These are phyloP conservation scores for Podarcis cretensis DNA, from an alignment of 2,113 vertebrate genomes.

Conservation along the genomic window DNA sequence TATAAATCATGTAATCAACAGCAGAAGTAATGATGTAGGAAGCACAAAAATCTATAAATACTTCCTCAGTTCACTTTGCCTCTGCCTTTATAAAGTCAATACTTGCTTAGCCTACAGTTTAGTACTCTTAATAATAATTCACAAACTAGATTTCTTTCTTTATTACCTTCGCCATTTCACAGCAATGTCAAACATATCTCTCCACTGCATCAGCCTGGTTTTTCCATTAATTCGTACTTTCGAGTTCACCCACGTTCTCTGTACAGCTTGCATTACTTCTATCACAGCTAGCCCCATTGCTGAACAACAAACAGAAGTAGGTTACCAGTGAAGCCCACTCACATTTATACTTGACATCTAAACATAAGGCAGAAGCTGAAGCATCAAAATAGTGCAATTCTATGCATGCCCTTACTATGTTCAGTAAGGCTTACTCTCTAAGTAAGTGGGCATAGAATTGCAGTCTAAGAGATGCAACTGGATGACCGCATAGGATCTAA, in stretches of 20 bases:
- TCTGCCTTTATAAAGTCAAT: neutral
- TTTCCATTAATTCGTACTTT: slow-evolving; percentile 96
- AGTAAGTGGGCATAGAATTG: neutral
- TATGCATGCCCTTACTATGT: neutral
- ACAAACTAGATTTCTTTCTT: neutral
- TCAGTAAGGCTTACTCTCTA: neutral
- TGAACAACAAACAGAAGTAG: slow-evolving; percentile 51
- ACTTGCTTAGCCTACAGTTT: neutral
- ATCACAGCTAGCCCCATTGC: slow-evolving; percentile 96
- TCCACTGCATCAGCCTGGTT: slow-evolving; percentile 96
- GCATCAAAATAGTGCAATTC: neutral
- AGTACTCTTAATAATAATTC: slow-evolving; percentile 1
- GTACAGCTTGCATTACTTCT: slow-evolving; percentile 98
- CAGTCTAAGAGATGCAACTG: neutral
- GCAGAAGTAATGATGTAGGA: neutral
- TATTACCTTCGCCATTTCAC: slow-evolving; percentile 97
- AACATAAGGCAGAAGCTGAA: neutral
- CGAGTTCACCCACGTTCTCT: slow-evolving; percentile 93
- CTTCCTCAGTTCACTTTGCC: neutral
- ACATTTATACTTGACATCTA: neutral
- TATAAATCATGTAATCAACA: neutral
- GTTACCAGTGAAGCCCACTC: neutral
- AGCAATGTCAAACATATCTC: slow-evolving; percentile 98
- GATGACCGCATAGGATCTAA: neutral
- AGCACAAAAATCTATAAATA: neutral